Base-by-base conservation (phyloP, 2,888 invertebrate species). In the Eupeodes luniger region DNA sequence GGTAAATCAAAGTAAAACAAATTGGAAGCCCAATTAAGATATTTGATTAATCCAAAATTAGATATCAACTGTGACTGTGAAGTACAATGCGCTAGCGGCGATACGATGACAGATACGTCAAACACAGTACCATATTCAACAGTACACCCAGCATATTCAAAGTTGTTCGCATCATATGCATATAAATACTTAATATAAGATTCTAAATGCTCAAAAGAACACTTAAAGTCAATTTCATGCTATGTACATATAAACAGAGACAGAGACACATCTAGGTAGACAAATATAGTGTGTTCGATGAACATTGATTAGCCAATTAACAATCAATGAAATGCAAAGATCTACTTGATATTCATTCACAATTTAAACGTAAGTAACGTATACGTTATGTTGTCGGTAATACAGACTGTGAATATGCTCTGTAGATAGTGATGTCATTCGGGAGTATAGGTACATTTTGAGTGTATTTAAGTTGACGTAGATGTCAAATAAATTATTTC, bases 231-330 rank as follows among this genome's bases (percentile, higher is more conserved):
- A 49, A n/a, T 62, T 44, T 40, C 5, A 5, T 40, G 40, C 40
- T 27, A 36, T 10, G 11, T 62, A 14, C 5, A 11, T 11, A 62
- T 44, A 47, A 47, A 47, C 10, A 47, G 12, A 47, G 51, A 19
- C 11, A 9, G 40, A 16, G 49, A 49, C 19, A 27, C 47, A 16
- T 11, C 27, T 27, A 27, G 27, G 3, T 3, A 27, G 36, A 51
- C 55, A 64, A 49, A 49, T 55, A 59, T 74, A 67, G n/a, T 59
- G 14, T 36, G 7, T 64, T 80, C 79, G 75, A 72, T 75, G 83
- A 80, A 64, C 83, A 76, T 62, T 81, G 79, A 82, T 70, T 64
- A 83, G 78, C 62, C 57, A 74, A 79, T 82, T 86, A 78, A 76
- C 69, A 86, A 79, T 72, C 67, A 53, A 75, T 75, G 55, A 80